A percentile compares a stretch with the other conserved stretches of the same genome.
Evolutionary conservation across 2,888 invertebrate species (phyloP).

Genomic region (Protophormia terraenovae): DNA sequence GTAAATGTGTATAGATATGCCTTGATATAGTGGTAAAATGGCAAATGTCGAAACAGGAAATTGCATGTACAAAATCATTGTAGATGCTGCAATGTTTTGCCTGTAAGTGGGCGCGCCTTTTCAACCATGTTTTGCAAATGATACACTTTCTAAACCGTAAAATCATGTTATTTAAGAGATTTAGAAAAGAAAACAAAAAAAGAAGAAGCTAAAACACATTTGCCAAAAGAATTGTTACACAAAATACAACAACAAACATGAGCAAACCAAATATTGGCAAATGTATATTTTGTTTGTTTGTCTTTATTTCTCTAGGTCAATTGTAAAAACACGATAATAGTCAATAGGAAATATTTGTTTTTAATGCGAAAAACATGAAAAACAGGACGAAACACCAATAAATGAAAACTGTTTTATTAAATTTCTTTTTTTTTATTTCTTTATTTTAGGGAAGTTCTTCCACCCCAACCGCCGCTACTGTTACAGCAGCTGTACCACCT

Average conservation of each 20-base stretch:
- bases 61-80: constrained; percentile 60
- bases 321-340: not conserved
- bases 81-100: constrained; percentile 10
- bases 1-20: not conserved
- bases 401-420: not conserved
- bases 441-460: constrained; percentile 68
- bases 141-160: constrained; percentile 52
- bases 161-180: constrained; percentile 45
- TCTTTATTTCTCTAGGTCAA: constrained; percentile 36
- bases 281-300: no score
- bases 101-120: constrained; percentile 39
- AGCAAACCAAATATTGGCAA: not conserved
- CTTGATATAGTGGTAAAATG: constrained; percentile 45
- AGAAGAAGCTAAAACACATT: constrained; percentile 31
- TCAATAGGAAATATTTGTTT: not conserved
- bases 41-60: constrained; percentile 67
- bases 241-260: constrained; percentile 18
- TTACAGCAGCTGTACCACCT: constrained; percentile 64
- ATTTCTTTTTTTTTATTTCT: not conserved
- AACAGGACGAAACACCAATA: not conserved
- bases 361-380: not conserved
- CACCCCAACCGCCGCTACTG: constrained; percentile 51
- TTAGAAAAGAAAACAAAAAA: not conserved
- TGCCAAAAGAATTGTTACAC: constrained; percentile 23
- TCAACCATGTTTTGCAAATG: constrained; percentile 26